These are phyloP conservation scores for Reticulitermes speratus DNA, from an alignment of 1,140 invertebrate species.

Conservation along the genomic window DNA sequence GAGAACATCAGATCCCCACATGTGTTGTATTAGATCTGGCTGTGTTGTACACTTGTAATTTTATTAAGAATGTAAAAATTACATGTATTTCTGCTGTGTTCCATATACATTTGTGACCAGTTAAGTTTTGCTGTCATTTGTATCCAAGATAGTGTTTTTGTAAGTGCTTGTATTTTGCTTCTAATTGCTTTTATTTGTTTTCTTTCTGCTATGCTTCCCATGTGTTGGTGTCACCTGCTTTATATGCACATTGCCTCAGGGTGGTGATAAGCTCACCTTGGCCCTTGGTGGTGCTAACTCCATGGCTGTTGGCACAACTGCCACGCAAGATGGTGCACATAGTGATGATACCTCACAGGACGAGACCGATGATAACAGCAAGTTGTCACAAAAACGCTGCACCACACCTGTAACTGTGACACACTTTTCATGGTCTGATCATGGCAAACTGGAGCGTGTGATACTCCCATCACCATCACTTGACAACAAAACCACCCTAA, in stretches of 20 bases:
- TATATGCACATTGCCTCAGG: constrained; percentile 48
- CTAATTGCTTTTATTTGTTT: constrained; percentile 16
- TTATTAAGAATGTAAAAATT: too few relatives aligned
- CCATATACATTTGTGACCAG: too few relatives aligned
- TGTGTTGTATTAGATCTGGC: too few relatives aligned
- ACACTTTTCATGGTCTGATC: constrained; percentile 54
- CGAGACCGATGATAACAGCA: not conserved
- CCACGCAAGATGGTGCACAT: not conserved
- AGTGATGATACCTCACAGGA: not conserved
- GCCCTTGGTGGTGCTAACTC: constrained; percentile 52
- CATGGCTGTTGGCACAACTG: not conserved
- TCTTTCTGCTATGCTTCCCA: not conserved
- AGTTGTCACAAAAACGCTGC: constrained; percentile 41
- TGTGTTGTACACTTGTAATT: too few relatives aligned
- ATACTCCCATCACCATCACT: constrained; percentile 27
- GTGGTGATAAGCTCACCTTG: constrained; percentile 73
- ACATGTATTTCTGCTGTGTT: too few relatives aligned
- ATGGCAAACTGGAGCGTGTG: constrained; percentile 51
- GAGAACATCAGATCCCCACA: too few relatives aligned
- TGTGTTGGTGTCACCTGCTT: not conserved
- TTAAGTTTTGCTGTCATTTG: too few relatives aligned
- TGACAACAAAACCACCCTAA: not conserved
- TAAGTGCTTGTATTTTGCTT: not conserved
- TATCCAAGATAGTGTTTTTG: not conserved
- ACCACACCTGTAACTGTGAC: constrained; percentile 55